These are phyloP conservation scores for Pseudococcus viburni DNA, from an alignment of 2,888 invertebrate species.

Conservation along the genomic window DNA sequence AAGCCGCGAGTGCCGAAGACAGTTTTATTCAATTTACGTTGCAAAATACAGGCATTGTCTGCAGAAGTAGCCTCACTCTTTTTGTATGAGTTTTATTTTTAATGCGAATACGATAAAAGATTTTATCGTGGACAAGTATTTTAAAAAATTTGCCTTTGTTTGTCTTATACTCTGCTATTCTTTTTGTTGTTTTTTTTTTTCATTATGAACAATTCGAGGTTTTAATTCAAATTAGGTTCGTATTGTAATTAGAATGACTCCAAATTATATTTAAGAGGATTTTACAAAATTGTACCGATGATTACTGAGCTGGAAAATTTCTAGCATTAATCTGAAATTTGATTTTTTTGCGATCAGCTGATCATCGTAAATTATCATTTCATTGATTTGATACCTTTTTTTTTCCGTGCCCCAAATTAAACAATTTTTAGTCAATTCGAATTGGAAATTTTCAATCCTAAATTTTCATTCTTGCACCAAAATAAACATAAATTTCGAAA, in stretches of 20 bases:
- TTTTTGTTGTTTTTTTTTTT: conserved; percentile 1
- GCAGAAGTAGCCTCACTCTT: neutral
- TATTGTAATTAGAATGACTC: neutral
- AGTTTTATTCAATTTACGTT: conserved; percentile 42
- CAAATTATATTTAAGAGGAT: neutral
- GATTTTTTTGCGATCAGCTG: too few relatives aligned
- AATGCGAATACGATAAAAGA: neutral
- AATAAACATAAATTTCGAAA: neutral
- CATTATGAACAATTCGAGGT: neutral
- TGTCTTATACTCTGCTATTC: neutral
- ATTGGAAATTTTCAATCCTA: neutral
- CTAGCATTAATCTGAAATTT: too few relatives aligned
- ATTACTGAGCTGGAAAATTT: too few relatives aligned
- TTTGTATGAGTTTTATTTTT: conserved; percentile 40
- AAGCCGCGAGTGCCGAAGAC: conserved; percentile 30
- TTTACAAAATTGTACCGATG: too few relatives aligned
- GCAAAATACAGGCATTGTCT: conserved; percentile 26
- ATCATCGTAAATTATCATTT: too few relatives aligned
- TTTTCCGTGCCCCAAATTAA: too few relatives aligned
- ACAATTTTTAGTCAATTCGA: too few relatives aligned
- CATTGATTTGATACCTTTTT: too few relatives aligned
- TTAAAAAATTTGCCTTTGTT: neutral
- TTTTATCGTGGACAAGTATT: conserved; percentile 3
- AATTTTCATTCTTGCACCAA: neutral
- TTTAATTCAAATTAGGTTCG: conserved; percentile 5